These are phyloP conservation scores for Dolichallabes microphthalmus DNA, from an alignment of 2,113 vertebrate species.

Conservation along the genomic window DNA sequence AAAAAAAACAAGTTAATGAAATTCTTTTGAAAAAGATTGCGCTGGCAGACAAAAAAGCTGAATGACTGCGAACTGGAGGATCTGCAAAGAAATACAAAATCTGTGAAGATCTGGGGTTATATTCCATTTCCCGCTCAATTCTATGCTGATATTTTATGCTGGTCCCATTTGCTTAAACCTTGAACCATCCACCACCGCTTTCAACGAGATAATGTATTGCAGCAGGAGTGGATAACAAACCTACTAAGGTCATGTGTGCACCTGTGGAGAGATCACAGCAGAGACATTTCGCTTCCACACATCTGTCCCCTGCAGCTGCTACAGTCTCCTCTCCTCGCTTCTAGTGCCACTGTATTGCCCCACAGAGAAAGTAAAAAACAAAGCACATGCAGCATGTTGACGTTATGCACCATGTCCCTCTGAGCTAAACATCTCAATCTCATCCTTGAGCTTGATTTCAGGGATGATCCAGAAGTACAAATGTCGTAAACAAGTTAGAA, in stretches of 20 bases:
- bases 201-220: background rate
- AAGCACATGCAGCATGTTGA: constrained; percentile 25
- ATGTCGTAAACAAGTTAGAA: constrained; percentile 17
- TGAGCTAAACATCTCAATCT: constrained; percentile 37
- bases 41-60: background rate
- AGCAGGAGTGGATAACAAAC: background rate
- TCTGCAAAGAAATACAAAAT: background rate
- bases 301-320: constrained; percentile 8
- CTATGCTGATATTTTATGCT: constrained; percentile 1
- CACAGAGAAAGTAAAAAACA: constrained; percentile 18
- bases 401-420: background rate
- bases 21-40: constrained; percentile 24
- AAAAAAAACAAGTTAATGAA: constrained; percentile 46
- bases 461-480: background rate
- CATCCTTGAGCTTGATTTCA: constrained; percentile 40
- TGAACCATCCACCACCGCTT: background rate
- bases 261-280: constrained; percentile 3
- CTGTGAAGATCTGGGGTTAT: background rate
- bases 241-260: constrained; percentile 3
- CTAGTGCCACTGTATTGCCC: background rate
- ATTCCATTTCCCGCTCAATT: constrained; percentile 5
- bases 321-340: constrained; percentile 5
- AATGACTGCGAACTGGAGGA: constrained; percentile 8
- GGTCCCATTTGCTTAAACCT: background rate
- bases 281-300: background rate